A percentile compares a stretch with the other conserved stretches of the same genome.
phyloP scores from a whole-genome alignment of 2,888 invertebrate species.

The Timema cristinae region DNA sequence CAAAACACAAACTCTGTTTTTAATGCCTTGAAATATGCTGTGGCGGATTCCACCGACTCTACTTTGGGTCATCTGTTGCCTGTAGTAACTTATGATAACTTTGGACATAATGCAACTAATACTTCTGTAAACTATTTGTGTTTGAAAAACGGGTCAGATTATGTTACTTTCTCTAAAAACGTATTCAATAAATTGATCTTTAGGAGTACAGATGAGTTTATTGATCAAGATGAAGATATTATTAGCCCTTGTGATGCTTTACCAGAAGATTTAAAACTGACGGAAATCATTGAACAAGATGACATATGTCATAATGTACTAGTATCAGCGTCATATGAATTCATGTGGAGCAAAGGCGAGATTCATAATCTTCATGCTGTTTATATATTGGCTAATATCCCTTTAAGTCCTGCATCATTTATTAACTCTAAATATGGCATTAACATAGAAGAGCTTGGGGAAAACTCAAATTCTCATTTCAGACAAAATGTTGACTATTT shows the following conservation, averaged over 20 bases:
- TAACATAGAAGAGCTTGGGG: too few species aligned
- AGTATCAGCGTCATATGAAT: conserved; percentile 22
- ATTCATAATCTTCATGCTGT: conserved; percentile 19
- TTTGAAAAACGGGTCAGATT: conserved; percentile 21
- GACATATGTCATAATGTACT: conserved; percentile 29
- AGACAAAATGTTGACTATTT: too few species aligned
- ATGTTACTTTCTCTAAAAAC: conserved; percentile 18
- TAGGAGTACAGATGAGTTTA: not conserved
- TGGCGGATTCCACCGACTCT: not conserved
- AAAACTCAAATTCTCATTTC: too few species aligned
- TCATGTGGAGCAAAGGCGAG: conserved; percentile 26
- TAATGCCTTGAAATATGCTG: conserved; percentile 10
- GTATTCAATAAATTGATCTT: not conserved
- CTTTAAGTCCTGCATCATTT: conserved; percentile 15
- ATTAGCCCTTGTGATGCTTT: conserved; percentile 12
- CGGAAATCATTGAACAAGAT: conserved; percentile 18
- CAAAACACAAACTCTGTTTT: conserved; percentile 3
- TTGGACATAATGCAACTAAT: conserved; percentile 15
- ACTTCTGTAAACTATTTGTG: conserved; percentile 15
- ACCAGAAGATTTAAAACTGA: not conserved
- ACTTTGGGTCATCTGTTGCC: not conserved
- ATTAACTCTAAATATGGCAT: not conserved
- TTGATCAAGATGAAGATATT: conserved; percentile 8
- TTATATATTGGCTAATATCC: conserved; percentile 27
- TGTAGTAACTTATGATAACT: not conserved